Percentiles rank a stretch among this genome's conserved stretches.
These are phyloP conservation scores for Deroptyus accipitrinus DNA, from an alignment of 2,113 vertebrate genomes.

Conservation along the genomic window DNA sequence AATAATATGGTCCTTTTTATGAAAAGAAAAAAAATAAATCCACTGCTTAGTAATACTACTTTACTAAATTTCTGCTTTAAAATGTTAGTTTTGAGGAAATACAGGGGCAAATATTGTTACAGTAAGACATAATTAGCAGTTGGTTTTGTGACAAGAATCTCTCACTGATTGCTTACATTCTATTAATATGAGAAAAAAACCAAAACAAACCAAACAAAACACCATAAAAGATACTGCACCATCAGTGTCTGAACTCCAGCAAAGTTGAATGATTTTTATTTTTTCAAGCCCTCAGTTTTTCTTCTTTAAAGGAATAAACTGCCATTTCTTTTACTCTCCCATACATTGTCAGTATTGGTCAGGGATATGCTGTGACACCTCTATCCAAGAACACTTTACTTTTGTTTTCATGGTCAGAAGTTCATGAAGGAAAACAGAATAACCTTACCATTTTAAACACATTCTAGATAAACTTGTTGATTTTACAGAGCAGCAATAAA, in stretches of 20 bases:
- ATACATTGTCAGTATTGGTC: slow-evolving; percentile 7
- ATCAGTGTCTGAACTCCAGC: not conserved
- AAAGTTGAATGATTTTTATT: slow-evolving; percentile 54
- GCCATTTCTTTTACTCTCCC: slow-evolving; percentile 38
- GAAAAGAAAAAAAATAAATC: not conserved
- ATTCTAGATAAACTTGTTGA: not conserved
- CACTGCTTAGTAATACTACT: not conserved
- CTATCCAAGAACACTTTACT: not conserved
- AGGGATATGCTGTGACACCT: not conserved
- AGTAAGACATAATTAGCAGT: not conserved
- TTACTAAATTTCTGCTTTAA: not conserved
- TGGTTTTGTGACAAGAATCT: not conserved
- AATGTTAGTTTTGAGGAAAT: not conserved
- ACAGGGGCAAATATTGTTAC: not conserved
- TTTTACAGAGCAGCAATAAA: slow-evolving; percentile 1
- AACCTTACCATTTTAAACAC: slow-evolving; percentile 3
- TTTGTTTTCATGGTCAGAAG: not conserved
- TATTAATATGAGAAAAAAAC: not conserved
- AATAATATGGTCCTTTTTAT: not conserved
- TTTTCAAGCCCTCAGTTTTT: slow-evolving; percentile 30
- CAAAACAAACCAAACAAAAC: not conserved
- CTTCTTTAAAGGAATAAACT: slow-evolving; percentile 53
- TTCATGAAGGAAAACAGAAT: slow-evolving; percentile 4
- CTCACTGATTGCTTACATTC: not conserved
- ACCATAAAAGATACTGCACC: not conserved